Evolutionary conservation across 2,888 invertebrate species (phyloP), one percentile per base, ranked within the genome.

Genomic region (Parnassius mnemosyne): DNA sequence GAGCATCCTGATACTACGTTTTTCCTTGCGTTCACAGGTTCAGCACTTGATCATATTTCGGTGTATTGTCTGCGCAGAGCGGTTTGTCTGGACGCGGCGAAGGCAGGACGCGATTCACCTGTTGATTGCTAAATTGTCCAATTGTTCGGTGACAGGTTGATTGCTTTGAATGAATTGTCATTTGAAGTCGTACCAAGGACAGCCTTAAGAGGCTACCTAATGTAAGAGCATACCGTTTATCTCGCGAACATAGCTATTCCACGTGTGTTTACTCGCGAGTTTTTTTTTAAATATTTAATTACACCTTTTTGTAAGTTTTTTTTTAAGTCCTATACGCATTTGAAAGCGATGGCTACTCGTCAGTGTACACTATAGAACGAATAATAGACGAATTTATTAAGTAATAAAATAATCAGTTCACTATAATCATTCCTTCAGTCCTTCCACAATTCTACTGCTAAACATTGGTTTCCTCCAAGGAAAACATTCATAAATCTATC

Each of bases 61-160:
- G 66, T 53, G 53, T 51, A 43, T 54, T 25, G 12, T 13, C 34
- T 49, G 49, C 43, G 16, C 57, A 16, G 55, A 52, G n/a, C 41
- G 13, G 11, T 10, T 44, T 43, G 20, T 43, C 50, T 44, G 52
- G 57, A 43, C 53, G 57, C 58, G 62, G 20, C 42, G 42, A 42
- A 34, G 52, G 42, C 64, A 64, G 68, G 64, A 54, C 67, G 63
- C 68, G 69, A 66, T 66, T 69, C 73, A 78, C 78, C 79, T 83
- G 79, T 68, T 80, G 78, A 88, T 89, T 87, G 83, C 65, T 80
- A 84, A 89, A 89, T 88, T 87, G 85, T 68, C 74, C 87, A 86
- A 87, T 87, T 78, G 76, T 55, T 57, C 61, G 63, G 74, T 79
- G 80, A 78, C 69, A 64, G 66, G 66, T 79, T 83, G 83, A 78